A percentile compares a stretch with the other conserved stretches of the same genome.
These are phyloP conservation scores for Rhinolophus sinicus DNA, from an alignment of 2,113 vertebrate genomes.

Conservation along the genomic window DNA sequence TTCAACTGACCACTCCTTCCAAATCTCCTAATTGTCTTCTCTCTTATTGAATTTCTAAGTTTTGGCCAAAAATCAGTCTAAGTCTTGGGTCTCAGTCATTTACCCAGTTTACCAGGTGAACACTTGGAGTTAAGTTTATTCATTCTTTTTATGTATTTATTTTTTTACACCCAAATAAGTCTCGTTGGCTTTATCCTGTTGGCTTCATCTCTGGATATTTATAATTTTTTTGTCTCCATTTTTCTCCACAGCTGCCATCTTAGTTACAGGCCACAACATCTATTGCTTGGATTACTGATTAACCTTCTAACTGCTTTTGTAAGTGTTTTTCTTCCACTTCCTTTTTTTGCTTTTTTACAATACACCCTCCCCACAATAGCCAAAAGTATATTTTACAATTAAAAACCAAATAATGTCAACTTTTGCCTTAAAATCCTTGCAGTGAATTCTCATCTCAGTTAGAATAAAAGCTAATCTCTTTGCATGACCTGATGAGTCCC, in stretches of 20 bases:
- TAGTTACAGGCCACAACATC: neutral
- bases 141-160: neutral
- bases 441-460: neutral
- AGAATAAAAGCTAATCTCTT: neutral
- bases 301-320: neutral
- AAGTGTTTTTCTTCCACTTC: neutral
- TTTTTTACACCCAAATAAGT: neutral
- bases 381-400: neutral
- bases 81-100: neutral
- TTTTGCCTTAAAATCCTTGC: neutral
- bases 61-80: neutral
- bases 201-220: neutral
- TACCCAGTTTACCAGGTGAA: neutral
- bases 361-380: neutral
- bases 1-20: neutral
- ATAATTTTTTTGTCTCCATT: neutral
- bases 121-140: neutral
- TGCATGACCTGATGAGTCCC: neutral
- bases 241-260: neutral
- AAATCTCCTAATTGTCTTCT: neutral
- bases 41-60: neutral
- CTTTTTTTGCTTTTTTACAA: neutral
- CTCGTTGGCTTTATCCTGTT: neutral
- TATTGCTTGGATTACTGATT: neutral
- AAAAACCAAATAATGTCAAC: neutral